These are phyloP conservation scores for Pangasius macronema DNA, from an alignment of 2,797 vertebrate species.

Conservation along the genomic window DNA sequence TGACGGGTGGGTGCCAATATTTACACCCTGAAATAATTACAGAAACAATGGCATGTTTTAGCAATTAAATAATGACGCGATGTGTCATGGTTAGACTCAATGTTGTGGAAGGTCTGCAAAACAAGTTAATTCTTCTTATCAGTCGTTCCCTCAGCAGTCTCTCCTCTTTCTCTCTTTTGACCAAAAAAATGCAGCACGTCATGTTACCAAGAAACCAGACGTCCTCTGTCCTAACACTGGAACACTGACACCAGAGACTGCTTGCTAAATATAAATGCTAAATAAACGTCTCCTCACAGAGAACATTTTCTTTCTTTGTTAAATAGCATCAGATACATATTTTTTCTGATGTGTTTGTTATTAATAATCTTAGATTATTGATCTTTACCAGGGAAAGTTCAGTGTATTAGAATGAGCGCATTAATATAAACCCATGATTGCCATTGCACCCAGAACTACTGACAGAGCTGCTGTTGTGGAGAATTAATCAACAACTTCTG, in stretches of 20 bases:
- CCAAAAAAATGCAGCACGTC: not conserved
- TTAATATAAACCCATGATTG: not conserved
- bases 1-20: not conserved
- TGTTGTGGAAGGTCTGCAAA: not conserved
- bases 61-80: not conserved
- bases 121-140: not conserved
- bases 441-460: not conserved
- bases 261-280: not conserved
- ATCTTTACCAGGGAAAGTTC: not conserved
- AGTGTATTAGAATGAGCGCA: not conserved
- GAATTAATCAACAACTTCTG: not conserved
- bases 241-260: not conserved
- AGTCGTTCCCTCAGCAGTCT: not conserved
- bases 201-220: not conserved
- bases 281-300: not conserved
- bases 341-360: not conserved
- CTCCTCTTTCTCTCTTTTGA: not conserved
- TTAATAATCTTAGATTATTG: not conserved
- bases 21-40: not conserved
- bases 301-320: not conserved
- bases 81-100: not conserved
- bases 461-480: not conserved
- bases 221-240: not conserved
- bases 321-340: not conserved
- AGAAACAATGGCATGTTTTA: not conserved